These are phyloP conservation scores for Sparus aurata DNA, from an alignment of 2,797 vertebrate genomes.

Conservation along the genomic window DNA sequence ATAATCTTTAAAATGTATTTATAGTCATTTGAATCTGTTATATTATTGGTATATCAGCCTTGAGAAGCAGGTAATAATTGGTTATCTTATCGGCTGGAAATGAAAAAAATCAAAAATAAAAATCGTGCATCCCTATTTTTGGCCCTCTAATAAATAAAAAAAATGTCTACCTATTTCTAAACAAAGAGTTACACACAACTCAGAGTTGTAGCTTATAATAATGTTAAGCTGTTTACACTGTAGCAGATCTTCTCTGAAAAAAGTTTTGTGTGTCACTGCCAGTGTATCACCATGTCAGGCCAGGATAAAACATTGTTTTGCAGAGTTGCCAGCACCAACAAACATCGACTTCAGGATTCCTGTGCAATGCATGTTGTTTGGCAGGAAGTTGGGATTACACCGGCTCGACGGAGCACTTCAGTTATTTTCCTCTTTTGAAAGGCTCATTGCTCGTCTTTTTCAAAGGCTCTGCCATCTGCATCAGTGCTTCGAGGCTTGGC, in stretches of 20 bases:
- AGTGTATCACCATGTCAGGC: slow-evolving; percentile 6
- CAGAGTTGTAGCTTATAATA: neutral
- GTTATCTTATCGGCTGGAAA: too few relatives aligned
- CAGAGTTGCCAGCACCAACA: slow-evolving; percentile 12
- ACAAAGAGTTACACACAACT: neutral
- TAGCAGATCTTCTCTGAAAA: neutral
- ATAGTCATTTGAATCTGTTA: neutral
- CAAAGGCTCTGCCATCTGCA: slow-evolving; percentile 61
- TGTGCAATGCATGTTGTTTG: slow-evolving; percentile 67
- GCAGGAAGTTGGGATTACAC: slow-evolving; percentile 72
- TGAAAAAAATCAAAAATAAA: too few relatives aligned
- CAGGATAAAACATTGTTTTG: slow-evolving; percentile 19
- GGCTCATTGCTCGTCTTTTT: slow-evolving; percentile 47
- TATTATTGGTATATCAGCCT: too few relatives aligned
- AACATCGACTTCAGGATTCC: slow-evolving; percentile 56
- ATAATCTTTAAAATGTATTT: too few relatives aligned
- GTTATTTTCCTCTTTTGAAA: slow-evolving; percentile 57
- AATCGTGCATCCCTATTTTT: too few relatives aligned
- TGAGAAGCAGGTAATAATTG: neutral
- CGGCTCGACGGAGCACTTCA: slow-evolving; percentile 50
- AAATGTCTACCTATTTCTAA: neutral
- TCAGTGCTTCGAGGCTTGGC: slow-evolving; percentile 52
- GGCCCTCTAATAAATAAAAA: neutral
- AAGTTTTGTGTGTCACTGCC: neutral
- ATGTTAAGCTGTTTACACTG: neutral